Percentiles rank a stretch among this genome's conserved stretches.
phyloP scores from a whole-genome alignment of 1,140 invertebrate species.

The Lepidurus packardi region DNA sequence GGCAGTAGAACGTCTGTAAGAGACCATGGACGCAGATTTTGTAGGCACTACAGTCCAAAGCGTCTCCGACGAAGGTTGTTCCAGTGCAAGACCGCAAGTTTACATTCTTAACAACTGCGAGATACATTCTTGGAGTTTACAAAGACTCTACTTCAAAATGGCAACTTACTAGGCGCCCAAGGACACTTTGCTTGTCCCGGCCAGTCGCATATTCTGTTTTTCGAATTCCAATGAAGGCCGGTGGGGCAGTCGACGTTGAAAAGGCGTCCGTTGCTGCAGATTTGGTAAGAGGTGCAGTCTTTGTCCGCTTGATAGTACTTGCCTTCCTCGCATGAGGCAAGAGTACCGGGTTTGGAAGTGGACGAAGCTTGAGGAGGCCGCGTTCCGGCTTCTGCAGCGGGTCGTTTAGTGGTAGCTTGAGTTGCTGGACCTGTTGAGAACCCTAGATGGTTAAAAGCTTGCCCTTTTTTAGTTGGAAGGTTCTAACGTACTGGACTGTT shows the following conservation, averaged over 20 bases:
- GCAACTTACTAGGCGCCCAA: conserved; percentile 5
- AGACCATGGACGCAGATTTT: conserved; percentile 31
- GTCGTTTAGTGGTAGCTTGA: conserved; percentile 11
- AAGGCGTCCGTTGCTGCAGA: conserved; percentile 70
- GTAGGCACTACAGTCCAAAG: conserved; percentile 28
- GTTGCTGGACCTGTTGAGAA: not conserved
- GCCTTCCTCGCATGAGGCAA: conserved; percentile 55
- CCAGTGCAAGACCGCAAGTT: not conserved
- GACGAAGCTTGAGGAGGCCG: conserved; percentile 32
- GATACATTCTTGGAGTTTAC: not conserved
- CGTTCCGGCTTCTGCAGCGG: conserved; percentile 16
- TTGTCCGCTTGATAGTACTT: conserved; percentile 56
- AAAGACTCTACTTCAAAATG: not conserved
- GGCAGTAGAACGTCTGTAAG: conserved; percentile 1
- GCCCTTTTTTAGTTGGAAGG: too few relatives aligned
- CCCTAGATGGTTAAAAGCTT: too few relatives aligned
- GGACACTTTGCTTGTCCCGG: conserved; percentile 61
- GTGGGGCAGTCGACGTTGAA: conserved; percentile 63
- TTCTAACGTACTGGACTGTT: conserved; percentile 27
- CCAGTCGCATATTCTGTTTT: conserved; percentile 64
- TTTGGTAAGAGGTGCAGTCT: conserved; percentile 66
- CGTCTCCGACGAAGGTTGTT: not conserved
- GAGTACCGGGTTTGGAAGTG: conserved; percentile 24
- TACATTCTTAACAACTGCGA: not conserved
- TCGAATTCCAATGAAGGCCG: conserved; percentile 70